phyloP scores from a whole-genome alignment of 2,888 invertebrate genomes.

The Philereme transversata region DNA sequence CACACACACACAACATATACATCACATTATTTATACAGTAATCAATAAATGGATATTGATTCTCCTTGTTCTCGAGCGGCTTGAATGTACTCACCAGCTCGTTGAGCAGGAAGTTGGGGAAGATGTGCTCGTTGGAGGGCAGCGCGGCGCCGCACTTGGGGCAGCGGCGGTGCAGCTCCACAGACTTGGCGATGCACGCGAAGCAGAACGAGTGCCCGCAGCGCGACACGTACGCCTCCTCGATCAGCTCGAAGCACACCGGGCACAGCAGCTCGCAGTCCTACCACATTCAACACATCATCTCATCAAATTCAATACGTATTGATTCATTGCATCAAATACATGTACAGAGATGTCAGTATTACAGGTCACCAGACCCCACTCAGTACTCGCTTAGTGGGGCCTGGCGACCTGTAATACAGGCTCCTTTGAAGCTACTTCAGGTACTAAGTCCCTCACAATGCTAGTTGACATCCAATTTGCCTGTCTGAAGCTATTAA shows the following conservation, averaged over 20 bases:
- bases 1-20: constrained; percentile 1
- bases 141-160: constrained; percentile 92
- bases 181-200: constrained; percentile 92
- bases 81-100: constrained; percentile 87
- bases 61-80: too few species aligned
- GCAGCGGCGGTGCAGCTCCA: constrained; percentile 91
- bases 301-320: too few species aligned
- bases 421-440: too few species aligned
- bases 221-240: constrained; percentile 94
- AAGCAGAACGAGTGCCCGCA: constrained; percentile 97
- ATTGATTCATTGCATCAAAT: too few species aligned
- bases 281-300: constrained; percentile 30
- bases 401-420: too few species aligned
- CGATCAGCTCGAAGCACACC: constrained; percentile 94
- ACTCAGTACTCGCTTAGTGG: too few species aligned
- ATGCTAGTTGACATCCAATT: too few species aligned
- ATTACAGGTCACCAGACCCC: too few species aligned
- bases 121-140: constrained; percentile 88
- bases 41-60: neutral
- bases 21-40: neutral
- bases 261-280: constrained; percentile 87
- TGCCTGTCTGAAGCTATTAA: too few species aligned
- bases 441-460: too few species aligned
- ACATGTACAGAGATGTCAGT: too few species aligned
- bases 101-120: constrained; percentile 94